These are phyloP conservation scores for Drosophila mayri DNA, from an alignment of 1,140 invertebrate genomes.

Conservation along the genomic window DNA sequence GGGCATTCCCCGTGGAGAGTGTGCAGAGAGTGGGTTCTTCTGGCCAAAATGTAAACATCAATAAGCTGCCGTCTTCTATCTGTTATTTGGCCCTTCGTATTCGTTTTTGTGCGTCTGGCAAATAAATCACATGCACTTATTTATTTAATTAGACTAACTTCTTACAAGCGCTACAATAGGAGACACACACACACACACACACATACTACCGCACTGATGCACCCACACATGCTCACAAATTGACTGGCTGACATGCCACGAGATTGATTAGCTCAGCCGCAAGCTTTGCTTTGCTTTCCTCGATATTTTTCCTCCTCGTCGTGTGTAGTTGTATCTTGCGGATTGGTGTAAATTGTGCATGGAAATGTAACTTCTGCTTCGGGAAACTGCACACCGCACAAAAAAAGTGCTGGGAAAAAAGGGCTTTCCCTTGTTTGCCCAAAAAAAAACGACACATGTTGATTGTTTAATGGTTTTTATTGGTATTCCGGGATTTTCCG, in stretches of 20 bases:
- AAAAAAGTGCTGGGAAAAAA: neutral
- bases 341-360: slow-evolving; percentile 83
- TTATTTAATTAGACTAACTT: slow-evolving; percentile 84
- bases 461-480: neutral
- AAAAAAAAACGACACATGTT: neutral
- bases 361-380: slow-evolving; percentile 80
- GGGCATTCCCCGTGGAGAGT: neutral
- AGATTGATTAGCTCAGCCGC: slow-evolving; percentile 79
- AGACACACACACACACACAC: slow-evolving; percentile 57
- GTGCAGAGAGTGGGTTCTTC: neutral
- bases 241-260: slow-evolving; percentile 81
- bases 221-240: slow-evolving; percentile 67
- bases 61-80: slow-evolving; percentile 55
- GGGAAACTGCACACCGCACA: slow-evolving; percentile 24
- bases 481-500: neutral
- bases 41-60: slow-evolving; percentile 57
- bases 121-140: slow-evolving; percentile 83
- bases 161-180: slow-evolving; percentile 79
- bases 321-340: slow-evolving; percentile 50
- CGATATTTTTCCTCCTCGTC: slow-evolving; percentile 3
- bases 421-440: neutral
- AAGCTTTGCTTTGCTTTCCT: slow-evolving; percentile 56
- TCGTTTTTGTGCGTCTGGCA: slow-evolving; percentile 53
- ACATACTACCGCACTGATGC: slow-evolving; percentile 12
- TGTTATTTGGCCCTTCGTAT: slow-evolving; percentile 33